These are phyloP conservation scores for Ispidina lecontei DNA, from an alignment of 2,797 vertebrate genomes.

Conservation along the genomic window DNA sequence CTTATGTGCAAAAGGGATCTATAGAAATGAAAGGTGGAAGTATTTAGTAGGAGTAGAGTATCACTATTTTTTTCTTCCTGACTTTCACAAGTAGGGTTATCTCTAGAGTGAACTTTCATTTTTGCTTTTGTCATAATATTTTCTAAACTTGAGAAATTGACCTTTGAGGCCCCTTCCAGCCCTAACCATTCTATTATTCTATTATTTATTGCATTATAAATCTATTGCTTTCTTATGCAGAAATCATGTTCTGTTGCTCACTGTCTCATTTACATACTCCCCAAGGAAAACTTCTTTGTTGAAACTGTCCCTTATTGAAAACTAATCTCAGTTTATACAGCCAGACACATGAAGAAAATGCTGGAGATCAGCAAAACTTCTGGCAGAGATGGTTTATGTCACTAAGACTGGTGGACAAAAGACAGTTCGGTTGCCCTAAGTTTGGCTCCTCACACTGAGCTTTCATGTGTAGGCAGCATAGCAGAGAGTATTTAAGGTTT, in stretches of 20 bases:
- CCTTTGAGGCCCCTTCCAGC: too few relatives aligned
- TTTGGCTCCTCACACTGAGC: background rate
- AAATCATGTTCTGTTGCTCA: background rate
- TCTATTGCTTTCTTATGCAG: background rate
- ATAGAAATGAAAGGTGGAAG: background rate
- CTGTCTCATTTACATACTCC: background rate
- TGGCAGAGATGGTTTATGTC: background rate
- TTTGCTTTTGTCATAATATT: background rate
- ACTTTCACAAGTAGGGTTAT: background rate
- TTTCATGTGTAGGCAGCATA: background rate
- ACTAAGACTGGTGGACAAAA: background rate
- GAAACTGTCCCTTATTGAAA: background rate
- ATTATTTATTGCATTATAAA: background rate
- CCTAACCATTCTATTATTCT: background rate
- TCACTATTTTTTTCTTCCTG: background rate
- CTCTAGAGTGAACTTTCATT: background rate
- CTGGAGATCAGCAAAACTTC: background rate
- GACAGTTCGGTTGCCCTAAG: rapidly evolving
- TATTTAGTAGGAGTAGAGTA: background rate
- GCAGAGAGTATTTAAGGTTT: background rate
- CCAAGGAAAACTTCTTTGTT: background rate
- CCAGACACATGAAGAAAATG: background rate
- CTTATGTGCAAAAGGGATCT: background rate
- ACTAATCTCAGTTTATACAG: background rate
- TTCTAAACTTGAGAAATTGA: background rate